These are phyloP conservation scores for Drosophila mulleri DNA, from an alignment of 2,888 invertebrate genomes.

Conservation along the genomic window DNA sequence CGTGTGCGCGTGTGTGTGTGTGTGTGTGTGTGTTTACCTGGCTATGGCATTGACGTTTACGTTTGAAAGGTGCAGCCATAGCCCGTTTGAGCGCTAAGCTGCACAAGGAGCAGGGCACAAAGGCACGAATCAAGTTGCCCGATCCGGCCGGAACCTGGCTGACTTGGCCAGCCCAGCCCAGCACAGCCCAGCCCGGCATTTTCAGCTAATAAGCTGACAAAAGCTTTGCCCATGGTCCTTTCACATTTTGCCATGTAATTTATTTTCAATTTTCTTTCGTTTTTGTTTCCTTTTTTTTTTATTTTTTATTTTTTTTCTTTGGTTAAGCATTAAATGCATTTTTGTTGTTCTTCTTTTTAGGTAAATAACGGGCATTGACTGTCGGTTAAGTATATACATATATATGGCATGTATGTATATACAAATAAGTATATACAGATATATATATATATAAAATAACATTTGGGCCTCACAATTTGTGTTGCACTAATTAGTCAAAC, in stretches of 20 bases:
- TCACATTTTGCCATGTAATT: conserved; percentile 16
- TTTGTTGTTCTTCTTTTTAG: not conserved
- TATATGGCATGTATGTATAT: not conserved
- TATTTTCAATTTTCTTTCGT: conserved; percentile 22
- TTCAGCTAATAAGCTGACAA: conserved; percentile 14
- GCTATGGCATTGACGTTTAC: conserved; percentile 14
- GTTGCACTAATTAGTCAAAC: conserved; percentile 16
- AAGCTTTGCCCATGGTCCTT: conserved; percentile 3
- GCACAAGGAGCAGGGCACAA: conserved; percentile 4
- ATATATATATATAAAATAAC: not conserved
- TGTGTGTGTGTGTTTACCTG: conserved; percentile 10
- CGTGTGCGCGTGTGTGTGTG: conserved; percentile 3
- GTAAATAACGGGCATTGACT: not conserved
- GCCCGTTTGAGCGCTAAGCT: not conserved
- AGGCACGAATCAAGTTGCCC: conserved; percentile 12
- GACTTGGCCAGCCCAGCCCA: not conserved
- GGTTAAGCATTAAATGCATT: not conserved
- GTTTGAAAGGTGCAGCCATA: conserved; percentile 16
- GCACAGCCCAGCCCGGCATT: not conserved
- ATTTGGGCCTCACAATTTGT: not conserved
- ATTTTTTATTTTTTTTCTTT: not conserved
- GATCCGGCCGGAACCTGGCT: conserved; percentile 3
- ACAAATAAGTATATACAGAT: not conserved
- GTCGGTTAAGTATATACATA: not conserved
- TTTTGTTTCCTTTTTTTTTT: not conserved